Base-by-base conservation (phyloP, 1,140 invertebrate species). In the Cyphomyrmex costatus region DNA sequence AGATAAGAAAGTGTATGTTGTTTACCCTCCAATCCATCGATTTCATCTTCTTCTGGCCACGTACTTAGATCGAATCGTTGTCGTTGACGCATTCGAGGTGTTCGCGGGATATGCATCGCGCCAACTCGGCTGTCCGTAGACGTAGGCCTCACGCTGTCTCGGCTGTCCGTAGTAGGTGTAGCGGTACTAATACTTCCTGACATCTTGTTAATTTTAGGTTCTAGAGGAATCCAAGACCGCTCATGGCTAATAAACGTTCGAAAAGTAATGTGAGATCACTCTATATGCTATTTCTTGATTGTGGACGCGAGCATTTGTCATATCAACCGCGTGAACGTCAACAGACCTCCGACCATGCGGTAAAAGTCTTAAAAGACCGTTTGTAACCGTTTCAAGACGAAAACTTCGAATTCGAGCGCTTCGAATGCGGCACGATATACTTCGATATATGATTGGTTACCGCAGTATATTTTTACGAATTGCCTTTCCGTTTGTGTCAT, bases 51-150 rank as follows among this genome's bases (percentile, higher is more conserved):
- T 24, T 12, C 56, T 19, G 12, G 21, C 14, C 0, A 6, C 5
- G 8, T 16, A 49, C 19, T 33, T 21, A 90, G 27, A 61, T 27
- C 46, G 30, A 90, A 90, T 12, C 24, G 63, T 42, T 89, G 71
- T 27, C 63, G 79, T 30, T 30, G 30, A 24, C 49, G 85, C 19
- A 76, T 68, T 76, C 77, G 61, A 36, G 73, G 14, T 3, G 49
- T 74, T 10, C 51, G 51, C 16, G 58, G 49, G 2, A 87, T 65
- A 10, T 60, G 51, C 56, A 61, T 85, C 3, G 16, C 19, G 12
- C 36, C 70, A 36, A 2, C 36, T 42, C 36, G 36, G 8, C 36
- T 42, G 1, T 42, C 10, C 36, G n/a, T n/a, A n/a, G n/a, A n/a
- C n/a, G n/a, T n/a, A n/a, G n/a, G 51, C 56, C 56, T 85, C 3